Evolutionary conservation across 2,797 vertebrate genomes (phyloP), one percentile per base, ranked within the genome.

Genomic region (Pachyuromys duprasi): DNA sequence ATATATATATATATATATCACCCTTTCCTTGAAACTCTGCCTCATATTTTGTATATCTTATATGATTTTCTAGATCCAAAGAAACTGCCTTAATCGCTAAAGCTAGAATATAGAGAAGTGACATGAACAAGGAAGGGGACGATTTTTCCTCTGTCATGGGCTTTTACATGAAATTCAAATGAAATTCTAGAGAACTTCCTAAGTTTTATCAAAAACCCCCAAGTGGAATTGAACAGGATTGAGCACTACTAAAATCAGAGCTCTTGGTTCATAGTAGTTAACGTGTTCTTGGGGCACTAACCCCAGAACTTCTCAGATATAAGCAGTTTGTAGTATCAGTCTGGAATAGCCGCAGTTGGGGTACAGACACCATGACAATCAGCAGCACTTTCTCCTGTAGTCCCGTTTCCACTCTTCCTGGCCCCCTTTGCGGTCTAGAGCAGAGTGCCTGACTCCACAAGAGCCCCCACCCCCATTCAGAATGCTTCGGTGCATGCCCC

Each of bases 211-310:
- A 93, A 95, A 80, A 13, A 33, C 12, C 33, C 24, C 6, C 86
- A 96, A 86, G 62, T 86, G 36, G 24, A 91, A 88, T 90, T 88
- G 33, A 28, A 74, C 76, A 53, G 81, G 18, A 90, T 15, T 84
- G 14, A 81, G 9, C 65, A 65, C 63, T 74, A 82, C 49, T 79
- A 78, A 90, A n/a, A 13, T 57, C 90, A 90, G 89, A 96, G 24
- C 62, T 65, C 55, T 69, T 94, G 33, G 82, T 6, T 2, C 57
- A 69, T 4, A n/a, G 45, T 39, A 76, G 26, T 42, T 87, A 90
- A 95, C 80, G n/a, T 70, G 45, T 91, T 88, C 89, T 86, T 36
- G 28, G 65, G 49, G 36, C 31, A 33, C 2, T 24, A 93, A 65
- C 57, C 55, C 76, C 53, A n/a, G 24, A 62, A 89, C 76, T 80